Percentiles rank a stretch among this genome's conserved stretches.
These are phyloP conservation scores for Hirundo rustica DNA, from an alignment of 2,797 vertebrate species.

Conservation along the genomic window DNA sequence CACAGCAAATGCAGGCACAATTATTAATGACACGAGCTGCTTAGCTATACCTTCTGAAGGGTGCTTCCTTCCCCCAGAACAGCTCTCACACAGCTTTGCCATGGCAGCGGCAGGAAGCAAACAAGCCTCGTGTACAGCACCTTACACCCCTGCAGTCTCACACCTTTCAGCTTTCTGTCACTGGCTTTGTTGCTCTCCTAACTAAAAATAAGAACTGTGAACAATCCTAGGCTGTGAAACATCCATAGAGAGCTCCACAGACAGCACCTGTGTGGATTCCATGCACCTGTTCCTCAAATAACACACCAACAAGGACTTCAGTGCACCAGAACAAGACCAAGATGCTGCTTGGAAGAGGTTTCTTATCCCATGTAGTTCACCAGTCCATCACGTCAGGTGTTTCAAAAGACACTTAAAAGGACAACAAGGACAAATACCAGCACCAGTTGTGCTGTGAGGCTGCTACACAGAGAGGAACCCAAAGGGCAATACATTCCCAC, in stretches of 20 bases:
- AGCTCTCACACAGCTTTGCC: neutral
- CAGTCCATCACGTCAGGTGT: neutral
- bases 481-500: neutral
- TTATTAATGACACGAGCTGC: neutral
- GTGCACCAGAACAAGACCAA: neutral
- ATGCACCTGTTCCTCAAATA: neutral
- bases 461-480: neutral
- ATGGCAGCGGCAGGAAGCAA: neutral
- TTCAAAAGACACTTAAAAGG: neutral
- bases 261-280: neutral
- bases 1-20: neutral
- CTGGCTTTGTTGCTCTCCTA: neutral
- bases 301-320: fast-evolving
- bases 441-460: neutral
- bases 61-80: neutral
- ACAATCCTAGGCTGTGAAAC: neutral
- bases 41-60: neutral
- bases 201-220: neutral
- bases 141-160: neutral
- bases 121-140: neutral
- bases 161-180: neutral
- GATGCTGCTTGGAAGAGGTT: neutral
- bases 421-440: neutral
- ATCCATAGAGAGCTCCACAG: neutral
- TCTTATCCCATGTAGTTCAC: neutral